Percentiles rank a stretch among this genome's conserved stretches.
phyloP scores from a whole-genome alignment of 2,888 invertebrate genomes.

The Petrolisthes cinctipes region DNA sequence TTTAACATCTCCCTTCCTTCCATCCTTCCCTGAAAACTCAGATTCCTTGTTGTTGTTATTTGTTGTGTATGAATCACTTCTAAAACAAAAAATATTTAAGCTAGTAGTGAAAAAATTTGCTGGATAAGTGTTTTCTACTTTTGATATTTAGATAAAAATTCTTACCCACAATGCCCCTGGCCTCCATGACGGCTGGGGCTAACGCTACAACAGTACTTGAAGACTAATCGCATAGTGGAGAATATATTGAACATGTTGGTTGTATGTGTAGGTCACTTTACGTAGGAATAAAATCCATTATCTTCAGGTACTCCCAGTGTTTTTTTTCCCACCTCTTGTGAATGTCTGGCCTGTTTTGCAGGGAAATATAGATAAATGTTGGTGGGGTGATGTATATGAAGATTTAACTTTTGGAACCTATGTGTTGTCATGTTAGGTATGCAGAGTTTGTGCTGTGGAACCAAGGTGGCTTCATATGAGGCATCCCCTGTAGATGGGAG shows the following conservation, averaged over 20 bases:
- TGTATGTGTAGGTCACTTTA: slow-evolving; percentile 56
- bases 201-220: slow-evolving; percentile 44
- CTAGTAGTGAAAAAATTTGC: slow-evolving; percentile 31
- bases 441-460: too few species aligned
- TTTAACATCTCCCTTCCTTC: not conserved
- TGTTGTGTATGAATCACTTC: slow-evolving; percentile 46
- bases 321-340: not conserved
- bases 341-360: not conserved
- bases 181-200: slow-evolving; percentile 5
- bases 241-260: slow-evolving; percentile 47
- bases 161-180: not conserved
- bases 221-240: slow-evolving; percentile 1
- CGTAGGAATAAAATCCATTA: slow-evolving; percentile 48
- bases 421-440: too few species aligned
- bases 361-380: too few species aligned
- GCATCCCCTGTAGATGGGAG: too few species aligned
- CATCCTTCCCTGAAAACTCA: slow-evolving; percentile 20
- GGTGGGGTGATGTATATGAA: too few species aligned
- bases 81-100: slow-evolving; percentile 20
- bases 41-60: slow-evolving; percentile 49
- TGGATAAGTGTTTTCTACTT: slow-evolving; percentile 52
- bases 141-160: slow-evolving; percentile 41
- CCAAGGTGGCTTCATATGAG: too few species aligned
- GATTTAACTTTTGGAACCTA: too few species aligned
- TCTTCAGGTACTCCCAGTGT: slow-evolving; percentile 30